Evolutionary conservation across 2,797 vertebrate species (phyloP).

Genomic region (Columba guinea): DNA sequence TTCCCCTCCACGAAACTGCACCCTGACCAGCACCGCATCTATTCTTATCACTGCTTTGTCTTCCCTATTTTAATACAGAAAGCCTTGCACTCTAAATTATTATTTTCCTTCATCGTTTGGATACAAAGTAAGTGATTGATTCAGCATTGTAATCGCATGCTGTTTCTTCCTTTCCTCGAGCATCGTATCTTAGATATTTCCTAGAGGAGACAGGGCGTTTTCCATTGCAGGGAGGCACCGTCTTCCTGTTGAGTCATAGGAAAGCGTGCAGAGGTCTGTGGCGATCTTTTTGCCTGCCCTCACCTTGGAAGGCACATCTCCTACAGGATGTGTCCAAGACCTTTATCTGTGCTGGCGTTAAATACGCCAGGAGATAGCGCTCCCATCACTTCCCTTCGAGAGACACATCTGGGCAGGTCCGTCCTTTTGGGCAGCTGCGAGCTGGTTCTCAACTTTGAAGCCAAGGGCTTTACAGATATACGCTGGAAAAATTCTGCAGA

Average conservation of each 20-base stretch:
- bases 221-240: not conserved
- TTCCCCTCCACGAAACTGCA: not conserved
- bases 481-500: not conserved
- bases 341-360: not conserved
- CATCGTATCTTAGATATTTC: not conserved
- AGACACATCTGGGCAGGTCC: not conserved
- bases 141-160: not conserved
- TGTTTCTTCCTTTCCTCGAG: not conserved
- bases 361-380: not conserved
- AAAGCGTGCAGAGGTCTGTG: not conserved
- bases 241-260: constrained; percentile 28
- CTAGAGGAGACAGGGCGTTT: not conserved
- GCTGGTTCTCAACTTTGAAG: not conserved
- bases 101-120: not conserved
- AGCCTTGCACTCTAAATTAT: not conserved
- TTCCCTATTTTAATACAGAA: not conserved
- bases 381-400: constrained; percentile 14
- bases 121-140: not conserved
- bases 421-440: not conserved
- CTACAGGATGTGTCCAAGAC: constrained; percentile 23
- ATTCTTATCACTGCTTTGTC: not conserved
- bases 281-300: not conserved
- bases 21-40: not conserved
- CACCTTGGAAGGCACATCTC: not conserved
- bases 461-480: not conserved